Evolutionary conservation across 1,140 invertebrate species (phyloP).

Genomic region (Macrobrachium rosenbergii): DNA sequence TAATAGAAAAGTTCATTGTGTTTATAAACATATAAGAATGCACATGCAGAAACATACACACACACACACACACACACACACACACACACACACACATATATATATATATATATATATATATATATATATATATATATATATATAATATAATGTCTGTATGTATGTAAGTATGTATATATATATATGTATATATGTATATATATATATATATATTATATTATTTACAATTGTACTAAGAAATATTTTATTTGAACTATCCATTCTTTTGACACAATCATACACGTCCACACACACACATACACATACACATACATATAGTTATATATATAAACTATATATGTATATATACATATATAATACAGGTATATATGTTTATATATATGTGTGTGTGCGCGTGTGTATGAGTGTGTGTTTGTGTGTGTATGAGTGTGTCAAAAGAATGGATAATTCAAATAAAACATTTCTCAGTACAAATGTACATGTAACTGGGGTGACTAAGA

Average conservation of each 20-base stretch:
- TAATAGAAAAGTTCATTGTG: too few relatives aligned
- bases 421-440: too few relatives aligned
- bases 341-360: too few relatives aligned
- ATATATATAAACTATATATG: too few relatives aligned
- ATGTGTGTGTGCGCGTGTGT: neutral
- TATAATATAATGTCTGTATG: conserved; percentile 1
- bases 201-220: conserved; percentile 1
- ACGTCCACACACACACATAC: neutral
- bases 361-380: neutral
- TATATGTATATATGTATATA: conserved; percentile 8
- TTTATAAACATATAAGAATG: too few relatives aligned
- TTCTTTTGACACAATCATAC: too few relatives aligned
- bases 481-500: too few relatives aligned
- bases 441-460: too few relatives aligned
- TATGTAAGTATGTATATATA: neutral
- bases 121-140: conserved; percentile 8
- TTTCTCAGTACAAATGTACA: too few relatives aligned
- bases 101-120: conserved; percentile 1
- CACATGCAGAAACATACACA: neutral
- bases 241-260: too few relatives aligned
- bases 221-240: too few relatives aligned
- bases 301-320: neutral
- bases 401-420: too few relatives aligned
- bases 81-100: neutral
- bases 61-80: neutral